Evolutionary conservation across 35 echinoderm and acorn worm genomes (phyloP), one percentile per base, ranked within the genome.

Genomic region (Diadema setosum): DNA sequence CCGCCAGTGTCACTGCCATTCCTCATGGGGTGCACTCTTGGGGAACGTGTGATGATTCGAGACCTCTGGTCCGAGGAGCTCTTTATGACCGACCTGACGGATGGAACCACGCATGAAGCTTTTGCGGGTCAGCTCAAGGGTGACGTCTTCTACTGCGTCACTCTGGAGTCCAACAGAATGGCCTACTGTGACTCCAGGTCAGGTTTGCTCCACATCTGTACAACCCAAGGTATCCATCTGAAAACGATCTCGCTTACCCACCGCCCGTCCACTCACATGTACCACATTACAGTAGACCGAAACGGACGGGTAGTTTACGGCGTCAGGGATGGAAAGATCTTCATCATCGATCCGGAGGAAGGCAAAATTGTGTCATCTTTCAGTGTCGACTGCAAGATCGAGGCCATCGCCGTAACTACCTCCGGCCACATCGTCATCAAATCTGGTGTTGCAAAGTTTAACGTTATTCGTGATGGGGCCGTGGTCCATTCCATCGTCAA

Each of bases 151-250:
- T 78, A 25, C 40, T 78, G 73, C 37, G 73, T 41, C 0, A 20
- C 8, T 16, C 73, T 78, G 1, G 40, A 15, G 9, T 33, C 39
- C n/a, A n/a, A 44, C 73, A 78, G 44, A 2, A 78, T 78, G 33
- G 73, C 44, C 27, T 78, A 78, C 73, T 78, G 73, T 44, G 73
- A 78, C 40, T 78, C 73, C 14, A 78, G 44, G 73, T 42, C 73
- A 17, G 73, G 73, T 35, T 21, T 44, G 14, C 21, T 78, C 73
- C 73, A 78, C 44, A 78, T 78, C 16, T 78, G 73, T 25, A 78
- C 36, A 9, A 14, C 24, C 24, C 1, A 20, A 12, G 73, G 73
- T 5, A 41, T 41, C 24, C 73, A 78, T 44, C 14, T 78, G 9
- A 78, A 78, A 41, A 42, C 73, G 2, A 78, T 78, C 39, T 33